Conservation (phyloP, 2,888 invertebrate genomes). For the Calliopum simillimum region DNA sequence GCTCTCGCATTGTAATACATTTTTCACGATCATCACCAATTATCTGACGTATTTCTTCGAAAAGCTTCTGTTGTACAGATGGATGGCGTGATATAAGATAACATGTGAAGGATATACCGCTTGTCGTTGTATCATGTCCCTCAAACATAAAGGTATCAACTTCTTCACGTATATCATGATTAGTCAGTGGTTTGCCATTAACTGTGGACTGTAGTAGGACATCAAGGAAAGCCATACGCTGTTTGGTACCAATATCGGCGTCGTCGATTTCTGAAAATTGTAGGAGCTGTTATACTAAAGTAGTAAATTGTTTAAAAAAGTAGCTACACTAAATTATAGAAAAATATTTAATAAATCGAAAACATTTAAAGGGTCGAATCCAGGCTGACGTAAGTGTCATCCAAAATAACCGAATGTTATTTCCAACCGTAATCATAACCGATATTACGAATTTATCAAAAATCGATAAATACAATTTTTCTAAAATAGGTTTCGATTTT, state of each 20-base stretch:
- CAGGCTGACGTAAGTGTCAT: too few species aligned
- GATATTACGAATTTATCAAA: too few species aligned
- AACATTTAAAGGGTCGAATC: too few species aligned
- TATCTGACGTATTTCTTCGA: conserved; percentile 57
- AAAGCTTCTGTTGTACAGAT: conserved; percentile 53
- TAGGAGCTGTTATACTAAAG: background rate
- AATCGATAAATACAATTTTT: too few species aligned
- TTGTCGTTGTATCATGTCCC: conserved; percentile 62
- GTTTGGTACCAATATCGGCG: conserved; percentile 69
- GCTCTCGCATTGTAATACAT: conserved; percentile 50
- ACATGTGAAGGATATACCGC: conserved; percentile 58
- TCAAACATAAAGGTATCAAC: conserved; percentile 77
- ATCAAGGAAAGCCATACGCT: conserved; percentile 76
- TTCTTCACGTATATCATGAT: conserved; percentile 74
- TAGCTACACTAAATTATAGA: too few species aligned
- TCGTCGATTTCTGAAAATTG: conserved; percentile 32
- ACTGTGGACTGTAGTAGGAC: conserved; percentile 72
- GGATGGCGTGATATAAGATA: conserved; percentile 59
- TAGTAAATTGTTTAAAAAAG: too few species aligned
- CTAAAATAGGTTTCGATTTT: too few species aligned
- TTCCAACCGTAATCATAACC: too few species aligned
- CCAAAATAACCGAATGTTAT: too few species aligned
- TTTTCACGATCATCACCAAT: conserved; percentile 52
- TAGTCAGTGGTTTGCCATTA: conserved; percentile 71
- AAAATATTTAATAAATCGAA: too few species aligned